Conservation (phyloP, 2,797 vertebrate genomes). For the Eulemur mongoz region DNA sequence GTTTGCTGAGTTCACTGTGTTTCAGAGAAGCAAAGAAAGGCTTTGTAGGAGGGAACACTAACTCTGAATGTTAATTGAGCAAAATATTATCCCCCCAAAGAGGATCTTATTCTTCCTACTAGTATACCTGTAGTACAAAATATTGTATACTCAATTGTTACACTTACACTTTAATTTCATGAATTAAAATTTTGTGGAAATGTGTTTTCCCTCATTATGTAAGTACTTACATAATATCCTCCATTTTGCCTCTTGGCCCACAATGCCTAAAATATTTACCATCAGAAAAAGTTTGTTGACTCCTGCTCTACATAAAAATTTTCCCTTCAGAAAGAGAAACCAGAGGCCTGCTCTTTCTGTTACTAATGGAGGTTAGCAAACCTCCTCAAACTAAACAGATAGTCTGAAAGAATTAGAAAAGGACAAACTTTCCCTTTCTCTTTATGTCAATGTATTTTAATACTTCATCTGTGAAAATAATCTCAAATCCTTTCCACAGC, state of each 20-base stretch:
- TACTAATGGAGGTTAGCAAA: not conserved
- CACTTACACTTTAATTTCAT: not conserved
- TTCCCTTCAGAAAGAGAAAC: conserved; percentile 31
- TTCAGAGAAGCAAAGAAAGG: not conserved
- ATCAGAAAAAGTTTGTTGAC: not conserved
- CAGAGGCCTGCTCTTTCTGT: not conserved
- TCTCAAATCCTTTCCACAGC: not conserved
- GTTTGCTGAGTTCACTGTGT: not conserved
- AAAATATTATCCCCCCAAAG: conserved; percentile 8
- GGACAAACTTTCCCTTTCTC: not conserved
- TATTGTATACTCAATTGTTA: not conserved
- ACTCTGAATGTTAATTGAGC: not conserved
- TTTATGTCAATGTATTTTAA: not conserved
- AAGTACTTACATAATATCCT: not conserved
- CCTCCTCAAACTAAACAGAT: not conserved
- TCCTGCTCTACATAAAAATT: not conserved
- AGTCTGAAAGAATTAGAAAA: not conserved
- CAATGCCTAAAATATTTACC: not conserved
- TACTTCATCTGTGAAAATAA: not conserved
- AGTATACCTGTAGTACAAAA: not conserved
- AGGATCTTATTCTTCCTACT: conserved; percentile 1
- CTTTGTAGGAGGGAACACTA: not conserved
- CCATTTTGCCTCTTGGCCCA: not conserved
- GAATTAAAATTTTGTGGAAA: not conserved
- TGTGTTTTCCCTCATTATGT: not conserved